phyloP scores from a whole-genome alignment of 92 coral and sea anemone species.

The Epizoanthus ramosus region DNA sequence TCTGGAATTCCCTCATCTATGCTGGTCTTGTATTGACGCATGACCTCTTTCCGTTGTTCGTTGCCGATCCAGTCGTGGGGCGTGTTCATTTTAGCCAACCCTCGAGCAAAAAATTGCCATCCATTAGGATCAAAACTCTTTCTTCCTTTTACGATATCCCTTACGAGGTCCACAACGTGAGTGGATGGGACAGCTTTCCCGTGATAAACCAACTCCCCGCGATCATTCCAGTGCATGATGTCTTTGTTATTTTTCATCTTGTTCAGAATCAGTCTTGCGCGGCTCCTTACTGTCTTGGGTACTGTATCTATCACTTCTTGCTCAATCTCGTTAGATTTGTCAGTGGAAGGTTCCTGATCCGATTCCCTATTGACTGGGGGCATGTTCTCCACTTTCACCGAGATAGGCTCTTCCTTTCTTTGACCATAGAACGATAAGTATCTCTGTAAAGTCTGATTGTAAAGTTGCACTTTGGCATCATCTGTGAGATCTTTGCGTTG shows the following conservation, averaged over 20 bases:
- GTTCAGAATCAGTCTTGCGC: slow-evolving; percentile 16
- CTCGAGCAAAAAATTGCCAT: slow-evolving; percentile 38
- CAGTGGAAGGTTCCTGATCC: no score
- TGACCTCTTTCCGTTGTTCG: neutral
- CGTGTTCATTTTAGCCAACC: neutral
- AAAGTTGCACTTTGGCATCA: no score
- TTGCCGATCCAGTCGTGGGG: slow-evolving; percentile 23
- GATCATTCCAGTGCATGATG: neutral
- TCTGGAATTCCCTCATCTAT: neutral
- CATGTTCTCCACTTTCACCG: no score
- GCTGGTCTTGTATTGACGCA: slow-evolving; percentile 23
- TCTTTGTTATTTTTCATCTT: slow-evolving; percentile 39
- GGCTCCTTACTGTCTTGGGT: neutral
- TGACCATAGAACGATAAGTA: no score
- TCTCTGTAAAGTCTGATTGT: no score
- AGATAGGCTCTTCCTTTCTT: no score
- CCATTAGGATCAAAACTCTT: slow-evolving; percentile 39
- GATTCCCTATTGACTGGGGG: no score
- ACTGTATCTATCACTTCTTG: neutral
- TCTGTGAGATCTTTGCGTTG: no score
- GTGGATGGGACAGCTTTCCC: slow-evolving; percentile 36
- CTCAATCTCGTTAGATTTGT: neutral
- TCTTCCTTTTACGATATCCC: slow-evolving; percentile 26
- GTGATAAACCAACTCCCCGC: slow-evolving; percentile 43
- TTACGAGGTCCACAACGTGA: slow-evolving; percentile 49